Evolutionary conservation across 2,113 vertebrate genomes (phyloP), one percentile per base, ranked within the genome.

Genomic region (Phalacrocorax brasilianus): DNA sequence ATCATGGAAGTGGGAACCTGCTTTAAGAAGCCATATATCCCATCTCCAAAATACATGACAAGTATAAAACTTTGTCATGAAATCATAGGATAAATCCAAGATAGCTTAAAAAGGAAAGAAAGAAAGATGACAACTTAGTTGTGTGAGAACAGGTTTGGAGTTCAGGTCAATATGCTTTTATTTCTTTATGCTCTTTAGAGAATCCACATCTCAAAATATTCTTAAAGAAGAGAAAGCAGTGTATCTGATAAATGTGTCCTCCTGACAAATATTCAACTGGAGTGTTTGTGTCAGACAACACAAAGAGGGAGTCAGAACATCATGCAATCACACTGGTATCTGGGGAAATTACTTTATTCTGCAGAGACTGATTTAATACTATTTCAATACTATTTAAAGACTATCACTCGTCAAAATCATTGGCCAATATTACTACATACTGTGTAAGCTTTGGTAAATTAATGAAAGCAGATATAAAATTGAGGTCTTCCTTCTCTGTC

Each of bases 271-370:
- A 14, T 27, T 58, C 14, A 55, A 40, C 12, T 26, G 28, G 42
- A 40, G 9, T 17, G 15, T 75, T 89, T 1, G 0, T 44, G 32
- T 63, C 1, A 1, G n/a, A n/a, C 9, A 89, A 50, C 24, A 74
- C 21, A 56, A 35, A 76, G 50, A 50, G 7, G 24, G 30, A 71
- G 19, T 71, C 20, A 63, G 47, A 89, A 81, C 20, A 75, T 50
- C 28, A 30, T 18, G 33, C 56, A 85, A 0, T 30, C 28, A 12
- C 40, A 12, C 18, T 61, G 11, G 16, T 52, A 4, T 42, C 21
- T 81, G 17, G 26, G n/a, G 35, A 91, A 81, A 42, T 77, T 55
- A 53, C 28, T 45, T 49, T 55, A 49, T 38, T 85, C 70, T 91
- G 17, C 13, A 79, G 83, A 70, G 18, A 35, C 8, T 23, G 44